phyloP scores from a whole-genome alignment of 2,888 invertebrate species.

The Heliconius ismenius region DNA sequence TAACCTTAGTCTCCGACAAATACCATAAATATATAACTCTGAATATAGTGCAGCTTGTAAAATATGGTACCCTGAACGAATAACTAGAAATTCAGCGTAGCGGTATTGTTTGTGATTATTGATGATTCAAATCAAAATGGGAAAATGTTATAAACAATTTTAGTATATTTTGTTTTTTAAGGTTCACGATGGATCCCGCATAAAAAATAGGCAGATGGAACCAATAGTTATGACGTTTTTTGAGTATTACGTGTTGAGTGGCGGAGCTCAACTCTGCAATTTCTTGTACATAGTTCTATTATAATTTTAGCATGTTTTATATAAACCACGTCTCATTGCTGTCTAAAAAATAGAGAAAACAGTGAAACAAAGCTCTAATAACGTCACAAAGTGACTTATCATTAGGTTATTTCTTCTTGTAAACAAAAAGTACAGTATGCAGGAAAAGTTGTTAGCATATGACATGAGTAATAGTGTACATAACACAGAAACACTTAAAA shows the following conservation, averaged over 20 bases:
- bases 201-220: not conserved
- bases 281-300: not conserved
- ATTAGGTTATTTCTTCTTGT: slow-evolving; percentile 5
- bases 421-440: slow-evolving; percentile 7
- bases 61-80: too few relatives aligned
- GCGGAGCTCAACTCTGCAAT: not conserved
- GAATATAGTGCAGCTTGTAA: too few relatives aligned
- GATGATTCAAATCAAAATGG: not conserved
- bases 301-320: not conserved
- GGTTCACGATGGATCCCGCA: not conserved
- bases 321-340: not conserved
- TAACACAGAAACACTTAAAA: not conserved
- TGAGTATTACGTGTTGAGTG: not conserved
- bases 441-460: not conserved
- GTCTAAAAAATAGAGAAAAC: not conserved
- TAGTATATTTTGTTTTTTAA: not conserved
- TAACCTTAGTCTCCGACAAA: too few relatives aligned
- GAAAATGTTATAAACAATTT: not conserved
- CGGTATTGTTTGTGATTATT: too few relatives aligned
- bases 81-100: too few relatives aligned
- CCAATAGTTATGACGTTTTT: not conserved
- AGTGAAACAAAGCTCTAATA: not conserved
- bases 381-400: not conserved
- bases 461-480: not conserved
- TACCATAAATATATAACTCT: too few relatives aligned